Base-by-base conservation (phyloP, 1,140 invertebrate species). In the Drosophila kikkawai region DNA sequence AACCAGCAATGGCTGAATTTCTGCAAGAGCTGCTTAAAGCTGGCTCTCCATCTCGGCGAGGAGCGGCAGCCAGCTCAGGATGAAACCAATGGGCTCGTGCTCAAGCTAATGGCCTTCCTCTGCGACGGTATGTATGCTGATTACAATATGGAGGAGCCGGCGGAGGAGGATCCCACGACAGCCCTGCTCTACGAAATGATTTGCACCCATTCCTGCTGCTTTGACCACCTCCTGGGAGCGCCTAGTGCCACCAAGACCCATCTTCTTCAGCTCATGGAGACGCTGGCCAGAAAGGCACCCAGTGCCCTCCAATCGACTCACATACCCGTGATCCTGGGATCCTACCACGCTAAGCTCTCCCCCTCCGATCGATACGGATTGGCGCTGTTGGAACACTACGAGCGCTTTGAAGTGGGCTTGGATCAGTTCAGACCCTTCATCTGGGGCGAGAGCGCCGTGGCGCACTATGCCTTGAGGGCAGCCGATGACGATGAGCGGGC, bases 391-490 rank as follows among this genome's bases (percentile, higher is more conserved):
- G 93, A 94, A 32, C 93, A 94, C 69, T 96, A 96, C 79, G 96
- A 96, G 91, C 91, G 84, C 37, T 93, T 94, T 55, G 94, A 94
- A 15, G 93, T 95, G 41, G 94, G 94, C 66, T 93, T 96, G 13
- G 93, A 94, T 48, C 93, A 95, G 92, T 97, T 95, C 80, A 95
- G 95, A 71, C 97, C 97, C 13, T 97, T 96, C 80, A 93, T 97
- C 1, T 97, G 96, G 95, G 96, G 97, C 7, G 95, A 95, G 84
- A 95, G 95, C 15, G 97, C 96, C 0, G 95, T 96, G 12, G 95
- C 94, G 37, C 95, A 96, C 91, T 97, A 97, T 79, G 95, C 96
- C 13, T 93, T 97, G 1, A 94, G 95, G 57, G 93, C 93, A 6
- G 93, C 93, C 6, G 93, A 94, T 57, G 84, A 94, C 64, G 94